These are phyloP conservation scores for Acomys russatus DNA, from an alignment of 2,797 vertebrate genomes.

Conservation along the genomic window DNA sequence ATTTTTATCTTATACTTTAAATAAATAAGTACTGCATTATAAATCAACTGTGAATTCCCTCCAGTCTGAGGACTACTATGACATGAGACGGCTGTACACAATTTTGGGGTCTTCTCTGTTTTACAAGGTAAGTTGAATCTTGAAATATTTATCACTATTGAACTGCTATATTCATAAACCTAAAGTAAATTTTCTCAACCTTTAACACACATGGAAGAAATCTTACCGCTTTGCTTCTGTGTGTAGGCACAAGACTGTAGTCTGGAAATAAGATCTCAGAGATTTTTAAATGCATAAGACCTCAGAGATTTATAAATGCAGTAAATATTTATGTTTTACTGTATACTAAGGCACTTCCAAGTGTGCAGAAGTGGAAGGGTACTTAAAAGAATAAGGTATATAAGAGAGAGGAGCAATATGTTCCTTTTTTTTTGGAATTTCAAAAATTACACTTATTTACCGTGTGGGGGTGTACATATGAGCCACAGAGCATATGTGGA, in stretches of 20 bases:
- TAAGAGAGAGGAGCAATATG: neutral
- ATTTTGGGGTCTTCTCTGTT: constrained; percentile 97
- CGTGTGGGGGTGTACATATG: neutral
- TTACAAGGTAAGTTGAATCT: constrained; percentile 93
- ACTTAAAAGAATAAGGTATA: constrained; percentile 7
- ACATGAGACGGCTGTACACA: constrained; percentile 95
- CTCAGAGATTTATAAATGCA: constrained; percentile 43
- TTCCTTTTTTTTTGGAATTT: neutral
- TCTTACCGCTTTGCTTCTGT: neutral
- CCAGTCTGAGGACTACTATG: constrained; percentile 97
- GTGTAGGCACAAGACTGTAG: constrained; percentile 44
- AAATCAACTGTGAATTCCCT: constrained; percentile 58
- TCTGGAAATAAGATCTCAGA: constrained; percentile 44
- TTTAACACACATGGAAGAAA: constrained; percentile 55
- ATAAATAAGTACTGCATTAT: constrained; percentile 42
- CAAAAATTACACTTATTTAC: neutral
- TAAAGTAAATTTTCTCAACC: constrained; percentile 61
- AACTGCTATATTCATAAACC: constrained; percentile 19
- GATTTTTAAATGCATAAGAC: constrained; percentile 36
- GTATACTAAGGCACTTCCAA: constrained; percentile 21
- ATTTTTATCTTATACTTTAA: constrained; percentile 32
- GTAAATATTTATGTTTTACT: neutral
- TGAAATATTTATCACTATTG: constrained; percentile 59
- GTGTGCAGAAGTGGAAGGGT: neutral
- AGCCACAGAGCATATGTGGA: neutral